Evolutionary conservation across 2,113 vertebrate species (phyloP), one percentile per base, ranked within the genome.

Genomic region (Ariopsis seemanni): DNA sequence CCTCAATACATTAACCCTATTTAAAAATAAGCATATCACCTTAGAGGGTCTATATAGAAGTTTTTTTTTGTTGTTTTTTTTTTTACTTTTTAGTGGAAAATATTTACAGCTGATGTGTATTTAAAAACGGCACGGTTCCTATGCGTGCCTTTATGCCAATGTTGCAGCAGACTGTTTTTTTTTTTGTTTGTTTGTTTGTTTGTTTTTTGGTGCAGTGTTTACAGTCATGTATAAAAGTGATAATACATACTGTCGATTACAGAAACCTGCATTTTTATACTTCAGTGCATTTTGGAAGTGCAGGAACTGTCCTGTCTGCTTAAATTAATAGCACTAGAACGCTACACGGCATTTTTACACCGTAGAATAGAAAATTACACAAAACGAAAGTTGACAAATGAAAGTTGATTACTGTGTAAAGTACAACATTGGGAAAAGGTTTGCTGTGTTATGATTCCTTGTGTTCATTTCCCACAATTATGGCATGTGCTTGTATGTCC

Each of bases 401-500:
- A 1, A 7, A 74, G 10, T 1, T 57, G 58, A 67, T 12, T 14
- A 42, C 42, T 25, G 65, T 8, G 8, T 48, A 22, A 72, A 84
- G 83, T 72, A 15, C 52, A 57, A 34, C 1, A 18, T 72, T 17
- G 30, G 52, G 34, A 14, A n/a, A 58, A 25, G 48, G 53, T 74
- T 42, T 74, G 83, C 67, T 42, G 52, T 85, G 84, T 62, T 80
- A 14, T 80, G 60, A 84, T 77, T 82, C 8, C 18, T 48, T 63
- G 7, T 83, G 55, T 84, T 63, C 91, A 83, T 88, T 79, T 92
- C 74, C n/a, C 48, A 30, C 15, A 20, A 14, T 92, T 91, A 90
- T 88, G 90, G 88, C 87, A 92, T 92, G 90, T 89, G 78, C 72
- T 15, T 88, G 90, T 77, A 83, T 89, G 89, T 92, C 84, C 89